Percentiles rank a stretch among this genome's conserved stretches.
Evolutionary conservation across 2,113 vertebrate genomes (phyloP).

Genomic region (Egretta garzetta): DNA sequence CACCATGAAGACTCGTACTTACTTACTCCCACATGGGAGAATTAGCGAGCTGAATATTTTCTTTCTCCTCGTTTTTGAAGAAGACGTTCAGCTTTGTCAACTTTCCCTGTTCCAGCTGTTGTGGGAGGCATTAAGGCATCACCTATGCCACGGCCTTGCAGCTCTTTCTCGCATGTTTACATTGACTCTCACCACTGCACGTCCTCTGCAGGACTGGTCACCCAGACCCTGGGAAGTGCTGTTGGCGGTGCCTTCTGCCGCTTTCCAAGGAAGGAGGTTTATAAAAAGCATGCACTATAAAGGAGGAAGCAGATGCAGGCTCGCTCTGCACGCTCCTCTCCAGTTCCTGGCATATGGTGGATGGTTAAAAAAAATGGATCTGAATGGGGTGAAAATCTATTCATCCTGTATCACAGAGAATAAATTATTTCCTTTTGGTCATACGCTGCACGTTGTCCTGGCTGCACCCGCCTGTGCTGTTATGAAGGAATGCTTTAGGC

Average conservation of each 20-base stretch:
- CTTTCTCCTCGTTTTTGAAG: neutral
- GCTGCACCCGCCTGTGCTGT: neutral
- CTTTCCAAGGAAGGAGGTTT: constrained; percentile 16
- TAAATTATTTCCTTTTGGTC: constrained; percentile 55
- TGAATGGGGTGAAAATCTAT: constrained; percentile 57
- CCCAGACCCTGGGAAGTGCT: neutral
- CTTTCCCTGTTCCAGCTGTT: neutral
- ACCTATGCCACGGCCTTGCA: neutral
- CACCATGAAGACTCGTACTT: neutral
- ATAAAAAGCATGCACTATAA: constrained; percentile 10
- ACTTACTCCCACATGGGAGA: neutral
- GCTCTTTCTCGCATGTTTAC: fast-evolving
- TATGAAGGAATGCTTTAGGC: constrained; percentile 37
- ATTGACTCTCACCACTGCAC: neutral
- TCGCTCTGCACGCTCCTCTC: neutral
- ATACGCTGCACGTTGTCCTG: neutral
- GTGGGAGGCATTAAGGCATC: neutral
- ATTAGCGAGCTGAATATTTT: neutral
- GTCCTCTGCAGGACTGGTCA: neutral
- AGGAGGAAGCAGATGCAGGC: constrained; percentile 47
- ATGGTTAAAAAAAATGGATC: constrained; percentile 21
- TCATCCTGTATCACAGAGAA: constrained; percentile 39
- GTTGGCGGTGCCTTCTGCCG: neutral
- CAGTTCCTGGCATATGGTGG: constrained; percentile 15
- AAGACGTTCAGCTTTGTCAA: neutral